Evolutionary conservation across 2,797 vertebrate genomes (phyloP).

Genomic region (Melanotaenia boesemani): DNA sequence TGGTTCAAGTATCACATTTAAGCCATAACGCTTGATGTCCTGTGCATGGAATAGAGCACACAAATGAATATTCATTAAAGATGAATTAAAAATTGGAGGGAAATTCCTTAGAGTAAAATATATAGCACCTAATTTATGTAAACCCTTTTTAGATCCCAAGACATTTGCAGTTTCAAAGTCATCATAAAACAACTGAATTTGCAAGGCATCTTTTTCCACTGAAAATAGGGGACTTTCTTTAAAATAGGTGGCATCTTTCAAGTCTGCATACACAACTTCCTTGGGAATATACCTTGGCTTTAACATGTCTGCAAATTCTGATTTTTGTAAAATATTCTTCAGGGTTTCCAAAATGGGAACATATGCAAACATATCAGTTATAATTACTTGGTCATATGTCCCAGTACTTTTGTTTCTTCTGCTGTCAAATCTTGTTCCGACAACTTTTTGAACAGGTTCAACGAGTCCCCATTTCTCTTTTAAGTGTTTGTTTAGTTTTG

Average conservation of each 20-base stretch:
- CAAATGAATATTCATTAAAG: slow-evolving; percentile 26
- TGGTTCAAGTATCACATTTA: slow-evolving; percentile 15
- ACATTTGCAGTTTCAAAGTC: not conserved
- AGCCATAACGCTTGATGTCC: slow-evolving; percentile 36
- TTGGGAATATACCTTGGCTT: not conserved
- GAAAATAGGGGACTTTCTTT: not conserved
- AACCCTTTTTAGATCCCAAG: not conserved
- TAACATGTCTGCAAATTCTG: not conserved
- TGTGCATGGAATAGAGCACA: slow-evolving; percentile 48
- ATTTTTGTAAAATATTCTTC: slow-evolving; percentile 40
- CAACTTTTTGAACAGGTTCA: slow-evolving; percentile 44
- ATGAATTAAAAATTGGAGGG: slow-evolving; percentile 5
- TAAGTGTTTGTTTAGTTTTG: slow-evolving; percentile 28
- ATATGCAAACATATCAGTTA: slow-evolving; percentile 47
- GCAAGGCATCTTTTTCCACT: not conserved
- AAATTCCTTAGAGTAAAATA: slow-evolving; percentile 19
- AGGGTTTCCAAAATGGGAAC: slow-evolving; percentile 49
- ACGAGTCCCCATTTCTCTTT: slow-evolving; percentile 35
- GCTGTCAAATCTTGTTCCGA: slow-evolving; percentile 22
- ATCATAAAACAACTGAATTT: not conserved
- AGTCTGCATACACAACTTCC: slow-evolving; percentile 3
- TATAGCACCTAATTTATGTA: slow-evolving; percentile 14
- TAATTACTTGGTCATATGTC: slow-evolving; percentile 41
- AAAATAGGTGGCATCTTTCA: slow-evolving; percentile 1
- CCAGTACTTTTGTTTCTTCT: slow-evolving; percentile 43